Evolutionary conservation across 1,140 invertebrate species (phyloP).

Genomic region (Drosophila burlai): DNA sequence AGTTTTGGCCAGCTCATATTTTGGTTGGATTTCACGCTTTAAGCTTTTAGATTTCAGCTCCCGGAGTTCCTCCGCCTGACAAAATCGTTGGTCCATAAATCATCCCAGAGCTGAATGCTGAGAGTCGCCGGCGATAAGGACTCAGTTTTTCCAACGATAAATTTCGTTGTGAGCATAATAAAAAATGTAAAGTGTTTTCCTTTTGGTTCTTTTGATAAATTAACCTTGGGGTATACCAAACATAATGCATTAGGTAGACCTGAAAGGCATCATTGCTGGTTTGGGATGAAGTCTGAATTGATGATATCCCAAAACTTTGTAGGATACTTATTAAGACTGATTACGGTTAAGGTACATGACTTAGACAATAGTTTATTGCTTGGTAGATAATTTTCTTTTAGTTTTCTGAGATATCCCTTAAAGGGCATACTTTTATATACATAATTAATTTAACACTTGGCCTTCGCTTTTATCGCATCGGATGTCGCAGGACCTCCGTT

Average conservation of each 20-base stretch:
- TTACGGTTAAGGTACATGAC: neutral
- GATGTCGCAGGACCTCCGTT: conserved; percentile 72
- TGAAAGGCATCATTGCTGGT: neutral
- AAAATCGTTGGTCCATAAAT: conserved; percentile 59
- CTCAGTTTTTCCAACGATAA: conserved; percentile 10
- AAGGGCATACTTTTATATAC: conserved; percentile 1
- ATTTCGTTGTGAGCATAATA: conserved; percentile 44
- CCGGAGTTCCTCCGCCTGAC: neutral
- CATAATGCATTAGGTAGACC: conserved; percentile 1
- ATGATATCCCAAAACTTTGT: neutral
- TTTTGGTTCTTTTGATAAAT: conserved; percentile 40
- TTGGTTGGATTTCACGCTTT: conserved; percentile 32
- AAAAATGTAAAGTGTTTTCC: conserved; percentile 29
- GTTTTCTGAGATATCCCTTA: neutral
- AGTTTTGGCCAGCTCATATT: conserved; percentile 27
- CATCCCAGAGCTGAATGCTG: conserved; percentile 51
- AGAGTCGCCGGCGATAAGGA: conserved; percentile 62
- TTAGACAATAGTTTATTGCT: no score
- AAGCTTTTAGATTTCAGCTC: conserved; percentile 32
- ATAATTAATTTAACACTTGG: conserved; percentile 63
- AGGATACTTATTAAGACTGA: neutral
- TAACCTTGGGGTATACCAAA: conserved; percentile 6
- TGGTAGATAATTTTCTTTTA: no score
- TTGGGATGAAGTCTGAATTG: conserved; percentile 3
- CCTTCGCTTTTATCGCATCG: conserved; percentile 65